phyloP scores from a whole-genome alignment of 1,140 invertebrate species.

The Ectropis grisescens region DNA sequence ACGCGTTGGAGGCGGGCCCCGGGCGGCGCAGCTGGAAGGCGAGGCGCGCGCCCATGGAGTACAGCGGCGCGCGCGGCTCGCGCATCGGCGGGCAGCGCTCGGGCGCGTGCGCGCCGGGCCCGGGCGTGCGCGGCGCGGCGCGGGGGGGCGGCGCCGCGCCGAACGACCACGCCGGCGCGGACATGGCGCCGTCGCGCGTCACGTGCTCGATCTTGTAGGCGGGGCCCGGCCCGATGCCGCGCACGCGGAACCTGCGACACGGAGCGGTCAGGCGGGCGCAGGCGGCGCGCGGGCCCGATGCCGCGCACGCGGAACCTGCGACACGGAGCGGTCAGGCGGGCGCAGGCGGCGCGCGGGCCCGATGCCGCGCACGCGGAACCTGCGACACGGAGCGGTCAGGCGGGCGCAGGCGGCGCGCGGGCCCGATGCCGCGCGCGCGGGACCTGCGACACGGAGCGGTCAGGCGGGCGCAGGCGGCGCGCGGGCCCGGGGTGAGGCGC shows the following conservation, averaged over 20 bases:
- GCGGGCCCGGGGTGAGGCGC: too few species aligned
- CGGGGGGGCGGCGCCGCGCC: conserved; percentile 25
- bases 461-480: too few species aligned
- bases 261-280: too few species aligned
- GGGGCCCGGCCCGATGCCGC: conserved; percentile 62
- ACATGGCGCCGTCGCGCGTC: conserved; percentile 58
- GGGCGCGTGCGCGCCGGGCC: conserved; percentile 71
- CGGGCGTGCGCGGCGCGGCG: conserved; percentile 51
- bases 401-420: too few species aligned
- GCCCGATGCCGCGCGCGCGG: too few species aligned
- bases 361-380: too few species aligned
- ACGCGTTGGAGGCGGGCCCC: conserved; percentile 75
- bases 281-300: too few species aligned
- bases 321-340: too few species aligned
- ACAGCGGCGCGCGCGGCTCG: conserved; percentile 62
- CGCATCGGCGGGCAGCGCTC: conserved; percentile 62
- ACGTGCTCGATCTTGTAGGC: conserved; percentile 60
- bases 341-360: too few species aligned
- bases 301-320: too few species aligned
- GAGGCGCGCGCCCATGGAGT: conserved; percentile 69
- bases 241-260: conserved; percentile 18
- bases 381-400: too few species aligned
- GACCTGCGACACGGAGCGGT: too few species aligned
- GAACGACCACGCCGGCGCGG: conserved; percentile 67
- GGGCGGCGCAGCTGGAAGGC: conserved; percentile 40